Percentiles rank a stretch among this genome's conserved stretches.
Evolutionary conservation across 1,140 invertebrate species (phyloP).

Genomic region (Heterodera schachtii): DNA sequence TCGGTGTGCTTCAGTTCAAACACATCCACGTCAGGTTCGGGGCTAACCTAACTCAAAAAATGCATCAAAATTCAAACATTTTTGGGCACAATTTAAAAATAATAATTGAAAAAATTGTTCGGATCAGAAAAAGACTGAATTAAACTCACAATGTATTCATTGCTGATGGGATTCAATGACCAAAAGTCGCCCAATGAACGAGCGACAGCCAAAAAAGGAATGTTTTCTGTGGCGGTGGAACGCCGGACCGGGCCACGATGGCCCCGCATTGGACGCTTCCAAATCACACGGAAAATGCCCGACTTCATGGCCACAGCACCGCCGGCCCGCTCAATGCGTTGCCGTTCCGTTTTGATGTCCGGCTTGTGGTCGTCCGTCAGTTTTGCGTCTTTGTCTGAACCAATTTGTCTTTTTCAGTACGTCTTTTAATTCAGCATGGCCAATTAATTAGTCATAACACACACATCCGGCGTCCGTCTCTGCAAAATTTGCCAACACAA

Average conservation of each 20-base stretch:
- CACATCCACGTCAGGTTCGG: slow-evolving; percentile 39
- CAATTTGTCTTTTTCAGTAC: too few relatives aligned
- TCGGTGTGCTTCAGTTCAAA: slow-evolving; percentile 14
- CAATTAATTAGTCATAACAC: background rate
- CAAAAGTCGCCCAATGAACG: slow-evolving; percentile 45
- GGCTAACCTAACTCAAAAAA: slow-evolving; percentile 13
- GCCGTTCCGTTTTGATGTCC: slow-evolving; percentile 27
- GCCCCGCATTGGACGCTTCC: slow-evolving; percentile 41
- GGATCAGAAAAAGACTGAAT: too few relatives aligned
- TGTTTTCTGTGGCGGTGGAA: slow-evolving; percentile 38
- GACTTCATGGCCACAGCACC: slow-evolving; percentile 17
- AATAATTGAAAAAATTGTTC: too few relatives aligned
- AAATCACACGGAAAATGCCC: slow-evolving; percentile 38
- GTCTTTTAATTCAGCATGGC: too few relatives aligned
- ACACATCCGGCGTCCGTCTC: slow-evolving; percentile 27
- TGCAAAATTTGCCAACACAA: slow-evolving; percentile 33
- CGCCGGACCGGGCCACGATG: slow-evolving; percentile 37
- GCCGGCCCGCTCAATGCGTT: slow-evolving; percentile 39
- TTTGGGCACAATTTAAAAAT: too few relatives aligned
- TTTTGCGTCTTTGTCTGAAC: slow-evolving; percentile 31
- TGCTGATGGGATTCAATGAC: slow-evolving; percentile 40
- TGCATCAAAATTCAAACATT: too few relatives aligned
- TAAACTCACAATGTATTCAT: slow-evolving; percentile 40
- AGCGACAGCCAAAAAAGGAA: slow-evolving; percentile 42
- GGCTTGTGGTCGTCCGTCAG: slow-evolving; percentile 45